phyloP scores from a whole-genome alignment of 2,797 vertebrate species.

The Orientallactaga sibirica region DNA sequence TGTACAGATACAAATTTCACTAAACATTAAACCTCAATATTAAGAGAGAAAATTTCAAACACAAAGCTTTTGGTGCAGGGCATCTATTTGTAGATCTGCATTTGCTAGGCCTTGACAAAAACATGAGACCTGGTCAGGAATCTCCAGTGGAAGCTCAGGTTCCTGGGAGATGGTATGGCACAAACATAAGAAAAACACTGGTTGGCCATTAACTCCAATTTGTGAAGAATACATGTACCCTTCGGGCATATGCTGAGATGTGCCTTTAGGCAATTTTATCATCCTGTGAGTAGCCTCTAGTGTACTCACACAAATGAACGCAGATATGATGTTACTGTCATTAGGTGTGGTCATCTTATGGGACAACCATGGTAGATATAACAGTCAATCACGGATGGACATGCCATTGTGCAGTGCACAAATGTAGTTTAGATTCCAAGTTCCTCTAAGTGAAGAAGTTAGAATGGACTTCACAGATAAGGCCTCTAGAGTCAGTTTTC shows the following conservation, averaged over 20 bases:
- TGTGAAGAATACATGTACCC: neutral
- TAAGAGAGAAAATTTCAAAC: conserved; percentile 64
- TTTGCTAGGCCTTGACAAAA: conserved; percentile 31
- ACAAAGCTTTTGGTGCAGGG: conserved; percentile 10
- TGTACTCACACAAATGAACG: neutral
- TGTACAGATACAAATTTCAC: conserved; percentile 71
- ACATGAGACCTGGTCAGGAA: neutral
- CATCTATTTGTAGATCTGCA: neutral
- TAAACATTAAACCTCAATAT: conserved; percentile 75
- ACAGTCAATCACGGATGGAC: neutral
- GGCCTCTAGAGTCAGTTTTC: neutral
- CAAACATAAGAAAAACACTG: neutral
- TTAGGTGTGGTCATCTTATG: neutral
- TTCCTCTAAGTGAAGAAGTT: neutral
- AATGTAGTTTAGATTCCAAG: neutral
- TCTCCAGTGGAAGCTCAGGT: neutral
- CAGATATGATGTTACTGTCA: neutral
- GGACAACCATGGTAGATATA: neutral
- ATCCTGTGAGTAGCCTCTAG: neutral
- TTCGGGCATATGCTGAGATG: neutral
- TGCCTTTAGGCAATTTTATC: neutral
- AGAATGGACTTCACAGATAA: neutral
- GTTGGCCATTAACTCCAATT: neutral
- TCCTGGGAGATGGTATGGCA: neutral
- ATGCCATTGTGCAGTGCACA: neutral